Evolutionary conservation across 2,888 invertebrate genomes (phyloP).

Genomic region (Pyralis farinalis): DNA sequence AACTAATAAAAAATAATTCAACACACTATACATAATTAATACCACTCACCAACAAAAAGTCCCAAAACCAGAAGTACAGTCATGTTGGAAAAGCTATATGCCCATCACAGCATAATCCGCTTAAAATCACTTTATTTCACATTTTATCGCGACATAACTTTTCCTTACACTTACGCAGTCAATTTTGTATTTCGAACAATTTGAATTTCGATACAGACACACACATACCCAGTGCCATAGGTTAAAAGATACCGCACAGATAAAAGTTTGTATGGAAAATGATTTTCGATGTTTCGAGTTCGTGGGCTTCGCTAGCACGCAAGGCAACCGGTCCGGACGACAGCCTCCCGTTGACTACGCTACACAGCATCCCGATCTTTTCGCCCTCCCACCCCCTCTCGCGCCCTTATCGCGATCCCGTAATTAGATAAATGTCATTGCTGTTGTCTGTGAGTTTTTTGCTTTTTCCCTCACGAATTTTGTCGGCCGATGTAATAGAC

Average conservation of each 20-base stretch:
- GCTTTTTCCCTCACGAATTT: constrained; percentile 44
- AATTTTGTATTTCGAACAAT: not conserved
- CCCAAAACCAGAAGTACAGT: constrained; percentile 46
- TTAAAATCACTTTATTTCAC: constrained; percentile 34
- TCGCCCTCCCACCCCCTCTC: constrained; percentile 36
- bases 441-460: constrained; percentile 59
- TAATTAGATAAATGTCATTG: constrained; percentile 80
- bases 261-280: constrained; percentile 14
- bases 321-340: constrained; percentile 23
- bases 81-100: constrained; percentile 34
- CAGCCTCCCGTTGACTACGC: constrained; percentile 45
- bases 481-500: constrained; percentile 46
- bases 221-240: not conserved
- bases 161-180: not conserved
- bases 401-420: constrained; percentile 67
- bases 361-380: constrained; percentile 39
- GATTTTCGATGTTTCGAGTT: not conserved
- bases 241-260: not conserved
- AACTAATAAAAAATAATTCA: constrained; percentile 10
- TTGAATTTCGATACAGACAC: not conserved
- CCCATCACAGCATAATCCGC: constrained; percentile 27
- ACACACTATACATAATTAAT: too few species aligned
- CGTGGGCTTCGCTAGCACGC: not conserved
- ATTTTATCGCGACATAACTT: constrained; percentile 14
- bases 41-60: constrained; percentile 51